phyloP scores from a whole-genome alignment of 2,888 invertebrate species.

The Diachrysia chrysitis region DNA sequence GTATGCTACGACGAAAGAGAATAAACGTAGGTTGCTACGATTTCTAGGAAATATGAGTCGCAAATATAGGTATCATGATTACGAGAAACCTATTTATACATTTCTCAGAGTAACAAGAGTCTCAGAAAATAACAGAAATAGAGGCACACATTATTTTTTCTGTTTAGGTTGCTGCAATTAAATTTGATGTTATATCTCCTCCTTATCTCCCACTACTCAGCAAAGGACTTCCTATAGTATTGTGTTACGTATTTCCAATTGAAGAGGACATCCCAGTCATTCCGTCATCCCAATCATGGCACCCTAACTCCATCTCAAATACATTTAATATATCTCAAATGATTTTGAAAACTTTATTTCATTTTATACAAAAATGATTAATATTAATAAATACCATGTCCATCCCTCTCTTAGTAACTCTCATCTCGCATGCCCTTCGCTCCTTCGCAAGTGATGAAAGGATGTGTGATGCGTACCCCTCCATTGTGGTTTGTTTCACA shows the following conservation, averaged over 20 bases:
- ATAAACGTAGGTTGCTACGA: background rate
- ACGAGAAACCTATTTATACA: background rate
- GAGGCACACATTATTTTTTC: background rate
- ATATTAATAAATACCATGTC: constrained; percentile 63
- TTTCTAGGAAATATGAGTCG: background rate
- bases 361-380: too few species aligned
- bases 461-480: constrained; percentile 82
- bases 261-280: too few species aligned
- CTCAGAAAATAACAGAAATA: background rate
- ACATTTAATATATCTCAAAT: too few species aligned
- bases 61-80: background rate
- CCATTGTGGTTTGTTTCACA: constrained; percentile 77
- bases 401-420: constrained; percentile 45
- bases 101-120: background rate
- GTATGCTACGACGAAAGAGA: background rate
- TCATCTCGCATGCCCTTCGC: constrained; percentile 75
- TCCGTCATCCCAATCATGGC: too few species aligned
- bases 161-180: background rate
- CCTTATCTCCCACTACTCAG: too few species aligned
- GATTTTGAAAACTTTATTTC: too few species aligned
- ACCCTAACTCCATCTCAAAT: too few species aligned
- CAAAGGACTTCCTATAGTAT: too few species aligned
- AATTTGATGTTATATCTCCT: too few species aligned
- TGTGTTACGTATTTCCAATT: too few species aligned
- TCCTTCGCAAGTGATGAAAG: constrained; percentile 83